Evolutionary conservation across 2,113 vertebrate species (phyloP).

Genomic region (Pluvianellus socialis): DNA sequence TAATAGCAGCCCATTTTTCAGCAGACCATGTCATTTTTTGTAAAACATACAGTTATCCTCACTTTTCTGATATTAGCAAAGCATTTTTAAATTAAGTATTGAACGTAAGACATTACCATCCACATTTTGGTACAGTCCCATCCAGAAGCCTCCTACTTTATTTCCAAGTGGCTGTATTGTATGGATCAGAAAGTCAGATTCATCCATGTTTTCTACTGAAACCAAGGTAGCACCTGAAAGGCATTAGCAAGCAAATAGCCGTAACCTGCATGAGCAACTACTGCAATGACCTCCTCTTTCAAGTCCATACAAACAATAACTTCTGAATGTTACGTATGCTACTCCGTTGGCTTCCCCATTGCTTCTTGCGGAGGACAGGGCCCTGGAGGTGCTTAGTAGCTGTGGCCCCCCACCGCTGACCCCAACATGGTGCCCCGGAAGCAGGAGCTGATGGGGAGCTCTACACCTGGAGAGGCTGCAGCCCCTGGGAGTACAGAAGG

Average conservation of each 20-base stretch:
- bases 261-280: background rate
- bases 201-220: conserved; percentile 81
- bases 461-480: background rate
- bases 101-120: conserved; percentile 73
- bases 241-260: background rate
- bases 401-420: no score
- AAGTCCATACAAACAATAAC: background rate
- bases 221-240: conserved; percentile 78
- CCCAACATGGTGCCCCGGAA: background rate
- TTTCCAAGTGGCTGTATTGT: conserved; percentile 82
- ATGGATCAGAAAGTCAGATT: conserved; percentile 82
- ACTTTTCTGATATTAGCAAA: background rate
- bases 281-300: background rate
- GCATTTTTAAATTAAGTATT: background rate
- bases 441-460: background rate
- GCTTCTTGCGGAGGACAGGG: background rate
- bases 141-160: conserved; percentile 83
- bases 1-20: background rate
- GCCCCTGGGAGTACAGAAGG: background rate
- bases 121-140: conserved; percentile 84
- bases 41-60: background rate
- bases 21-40: fast-evolving
- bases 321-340: background rate
- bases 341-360: background rate
- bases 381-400: background rate